Evolutionary conservation across 2,888 invertebrate species (phyloP), one percentile per base, ranked within the genome.

Genomic region (Noctua comes): DNA sequence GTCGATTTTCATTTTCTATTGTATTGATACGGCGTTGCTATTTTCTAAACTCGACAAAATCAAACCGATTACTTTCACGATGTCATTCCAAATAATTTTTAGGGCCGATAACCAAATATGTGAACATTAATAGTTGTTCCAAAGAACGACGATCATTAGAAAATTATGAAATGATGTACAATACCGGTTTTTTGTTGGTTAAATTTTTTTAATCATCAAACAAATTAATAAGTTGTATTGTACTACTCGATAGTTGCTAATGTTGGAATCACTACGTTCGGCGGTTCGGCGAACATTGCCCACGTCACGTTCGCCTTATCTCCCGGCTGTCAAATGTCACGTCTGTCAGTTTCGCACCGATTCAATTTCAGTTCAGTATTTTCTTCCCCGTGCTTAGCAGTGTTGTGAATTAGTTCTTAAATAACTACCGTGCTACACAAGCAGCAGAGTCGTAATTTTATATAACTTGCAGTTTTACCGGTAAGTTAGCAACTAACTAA

Each of bases 341-440:
- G 1, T 11, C 40, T 76, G 66, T 72, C 76, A 82, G 2, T 64
- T 48, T 48, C 68, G 5, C n/a, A 36, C n/a, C 21, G 27, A n/a
- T 64, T 69, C 3, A 18, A 31, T 27, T 57, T 71, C 59, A 83
- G 83, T 83, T 59, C 16, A 57, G 10, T 62, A 64, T 62, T 73
- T 59, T n/a, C 40, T 71, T 48, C 1, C 27, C 18, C 2, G 73
- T 68, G 70, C 3, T 1, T 24, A 48, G 59, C 11, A 43, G 77
- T 82, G 69, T 73, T 36, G 77, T 85, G 77, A 62, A 70, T 36
- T 79, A 48, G 40, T 40, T 64, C 16, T 8, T 43, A 36, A 51
- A 31, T 71, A 80, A 51, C 51, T 18, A 73, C 62, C 68, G 68
- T 75, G 48, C 11, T 59, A 16, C 10, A 62, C 27, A 48, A 68